Conservation (phyloP, 2,113 vertebrate genomes). For the Hippocampus comes region DNA sequence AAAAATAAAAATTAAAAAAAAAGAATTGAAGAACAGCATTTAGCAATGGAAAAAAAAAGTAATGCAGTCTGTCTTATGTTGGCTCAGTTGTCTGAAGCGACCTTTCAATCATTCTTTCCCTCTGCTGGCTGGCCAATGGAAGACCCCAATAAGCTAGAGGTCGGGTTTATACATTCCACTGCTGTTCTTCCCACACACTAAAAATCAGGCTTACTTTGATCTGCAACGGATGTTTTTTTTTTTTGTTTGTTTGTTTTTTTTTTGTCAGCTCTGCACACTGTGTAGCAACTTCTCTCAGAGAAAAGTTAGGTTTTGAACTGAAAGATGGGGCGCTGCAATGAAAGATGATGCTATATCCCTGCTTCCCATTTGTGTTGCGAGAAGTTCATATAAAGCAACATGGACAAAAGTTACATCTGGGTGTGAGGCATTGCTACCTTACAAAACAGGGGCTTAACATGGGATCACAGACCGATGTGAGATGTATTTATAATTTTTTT, state of each 20-base stretch:
- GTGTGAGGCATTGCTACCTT: constrained; percentile 27
- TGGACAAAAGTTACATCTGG: constrained; percentile 3
- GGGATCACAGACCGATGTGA: constrained; percentile 6
- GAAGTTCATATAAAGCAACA: constrained; percentile 19
- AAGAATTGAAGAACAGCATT: constrained; percentile 17
- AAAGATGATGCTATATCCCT: constrained; percentile 20
- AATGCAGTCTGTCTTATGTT: constrained; percentile 53
- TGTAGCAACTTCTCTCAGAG: constrained; percentile 35
- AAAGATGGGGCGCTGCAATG: constrained; percentile 27
- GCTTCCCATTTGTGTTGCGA: constrained; percentile 8
- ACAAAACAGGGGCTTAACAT: constrained; percentile 19
- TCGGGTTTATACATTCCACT: constrained; percentile 40
- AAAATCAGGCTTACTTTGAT: constrained; percentile 30
- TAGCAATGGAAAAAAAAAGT: constrained; percentile 43
- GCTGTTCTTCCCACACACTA: constrained; percentile 39
- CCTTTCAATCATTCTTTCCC: constrained; percentile 55
- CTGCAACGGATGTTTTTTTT: background rate
- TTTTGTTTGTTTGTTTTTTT: background rate
- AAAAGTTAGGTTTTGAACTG: constrained; percentile 32
- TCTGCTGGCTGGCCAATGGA: constrained; percentile 50
- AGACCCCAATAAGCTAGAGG: constrained; percentile 33
- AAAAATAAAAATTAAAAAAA: constrained; percentile 21
- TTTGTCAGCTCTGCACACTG: constrained; percentile 12
- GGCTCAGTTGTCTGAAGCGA: constrained; percentile 50
- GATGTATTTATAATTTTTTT: constrained; percentile 23